Conservation (phyloP, 2,113 vertebrate species). For the Tenebrosternarchus preto region DNA sequence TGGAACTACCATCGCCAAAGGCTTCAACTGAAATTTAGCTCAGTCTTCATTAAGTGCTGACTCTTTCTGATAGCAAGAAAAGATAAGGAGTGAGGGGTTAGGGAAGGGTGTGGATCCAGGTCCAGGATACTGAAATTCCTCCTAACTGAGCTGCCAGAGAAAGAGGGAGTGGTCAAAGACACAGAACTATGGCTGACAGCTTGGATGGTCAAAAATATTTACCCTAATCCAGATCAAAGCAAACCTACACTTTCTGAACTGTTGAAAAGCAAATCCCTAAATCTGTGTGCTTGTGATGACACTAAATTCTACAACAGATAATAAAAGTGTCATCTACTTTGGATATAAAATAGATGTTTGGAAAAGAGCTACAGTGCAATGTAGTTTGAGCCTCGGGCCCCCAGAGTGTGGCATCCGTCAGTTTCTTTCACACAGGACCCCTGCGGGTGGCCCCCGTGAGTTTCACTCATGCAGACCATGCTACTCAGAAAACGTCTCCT, state of each 20-base stretch:
- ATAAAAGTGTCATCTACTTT: constrained; percentile 13
- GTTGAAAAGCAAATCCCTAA: background rate
- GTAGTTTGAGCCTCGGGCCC: too few species aligned
- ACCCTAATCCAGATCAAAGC: constrained; percentile 11
- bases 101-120: background rate
- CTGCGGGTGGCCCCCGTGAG: background rate
- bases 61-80: background rate
- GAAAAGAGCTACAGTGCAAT: background rate
- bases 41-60: background rate
- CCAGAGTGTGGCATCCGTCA: background rate
- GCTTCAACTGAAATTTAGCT: constrained; percentile 11
- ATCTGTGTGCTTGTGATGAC: background rate
- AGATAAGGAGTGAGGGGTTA: constrained; percentile 5
- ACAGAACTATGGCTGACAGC: background rate
- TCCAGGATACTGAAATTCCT: constrained; percentile 32
- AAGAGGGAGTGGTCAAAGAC: background rate
- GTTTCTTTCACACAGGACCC: too few species aligned
- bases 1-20: background rate
- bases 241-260: background rate
- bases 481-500: constrained; percentile 3
- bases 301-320: background rate
- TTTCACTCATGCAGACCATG: too few species aligned
- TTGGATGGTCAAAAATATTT: background rate
- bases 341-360: background rate
- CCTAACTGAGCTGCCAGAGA: constrained; percentile 23